phyloP scores from a whole-genome alignment of 2,113 vertebrate species.

The Chascanopsetta lugubris region DNA sequence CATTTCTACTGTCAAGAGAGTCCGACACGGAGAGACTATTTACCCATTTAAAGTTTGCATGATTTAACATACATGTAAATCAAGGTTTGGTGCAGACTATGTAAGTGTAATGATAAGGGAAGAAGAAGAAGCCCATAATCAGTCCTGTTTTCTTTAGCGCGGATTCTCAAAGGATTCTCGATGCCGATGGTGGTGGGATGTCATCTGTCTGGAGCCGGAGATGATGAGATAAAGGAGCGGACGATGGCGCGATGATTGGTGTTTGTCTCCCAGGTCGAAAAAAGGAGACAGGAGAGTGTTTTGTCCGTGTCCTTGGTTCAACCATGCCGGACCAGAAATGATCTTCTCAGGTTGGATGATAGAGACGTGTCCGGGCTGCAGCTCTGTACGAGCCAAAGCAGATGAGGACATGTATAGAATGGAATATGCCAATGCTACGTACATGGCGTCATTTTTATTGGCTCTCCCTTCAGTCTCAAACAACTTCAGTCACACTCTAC shows the following conservation, averaged over 20 bases:
- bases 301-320: slow-evolving; percentile 17
- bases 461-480: neutral
- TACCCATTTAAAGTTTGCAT: slow-evolving; percentile 17
- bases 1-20: neutral
- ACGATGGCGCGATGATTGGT: slow-evolving; percentile 18
- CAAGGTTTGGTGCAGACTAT: slow-evolving; percentile 21
- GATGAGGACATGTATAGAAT: too few relatives aligned
- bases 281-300: neutral
- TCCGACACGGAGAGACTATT: neutral
- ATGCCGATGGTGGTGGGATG: slow-evolving; percentile 17
- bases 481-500: too few relatives aligned
- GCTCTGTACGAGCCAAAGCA: too few relatives aligned
- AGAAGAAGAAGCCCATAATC: slow-evolving; percentile 17
- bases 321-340: neutral
- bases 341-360: too few relatives aligned
- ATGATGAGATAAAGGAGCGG: slow-evolving; percentile 8
- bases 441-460: neutral
- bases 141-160: slow-evolving; percentile 11
- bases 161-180: slow-evolving; percentile 27
- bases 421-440: too few relatives aligned
- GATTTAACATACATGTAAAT: slow-evolving; percentile 25
- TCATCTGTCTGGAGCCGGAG: slow-evolving; percentile 25
- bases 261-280: slow-evolving; percentile 2
- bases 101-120: slow-evolving; percentile 8
- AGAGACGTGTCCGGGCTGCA: too few relatives aligned